Percentiles rank a stretch among this genome's conserved stretches.
Evolutionary conservation across 2,797 vertebrate genomes (phyloP).

Genomic region (Pipistrellus pipistrellus): DNA sequence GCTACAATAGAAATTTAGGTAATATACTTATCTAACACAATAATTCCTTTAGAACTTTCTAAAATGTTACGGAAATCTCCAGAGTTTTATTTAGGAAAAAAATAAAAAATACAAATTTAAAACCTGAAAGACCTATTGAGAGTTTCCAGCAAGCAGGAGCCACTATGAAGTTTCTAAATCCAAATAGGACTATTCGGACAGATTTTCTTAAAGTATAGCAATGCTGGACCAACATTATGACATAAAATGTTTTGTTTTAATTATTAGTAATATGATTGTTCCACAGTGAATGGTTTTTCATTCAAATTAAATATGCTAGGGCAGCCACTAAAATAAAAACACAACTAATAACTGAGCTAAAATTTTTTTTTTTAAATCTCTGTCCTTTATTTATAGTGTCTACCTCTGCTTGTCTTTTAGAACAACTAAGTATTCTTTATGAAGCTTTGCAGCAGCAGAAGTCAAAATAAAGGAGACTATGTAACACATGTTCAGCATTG

Average conservation of each 20-base stretch:
- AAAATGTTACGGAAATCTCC: conserved; percentile 28
- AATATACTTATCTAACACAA: not conserved
- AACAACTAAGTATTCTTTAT: not conserved
- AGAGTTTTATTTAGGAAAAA: not conserved
- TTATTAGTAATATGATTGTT: not conserved
- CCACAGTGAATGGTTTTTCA: conserved; percentile 41
- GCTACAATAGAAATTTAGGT: conserved; percentile 9
- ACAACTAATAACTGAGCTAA: not conserved
- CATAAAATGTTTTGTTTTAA: conserved; percentile 50
- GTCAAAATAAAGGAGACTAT: not conserved
- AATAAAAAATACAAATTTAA: conserved; percentile 1
- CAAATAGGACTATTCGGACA: not conserved
- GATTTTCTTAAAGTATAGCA: not conserved
- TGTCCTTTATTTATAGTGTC: conserved; percentile 5
- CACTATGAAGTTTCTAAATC: conserved; percentile 39
- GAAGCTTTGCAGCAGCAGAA: not conserved
- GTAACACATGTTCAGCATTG: not conserved
- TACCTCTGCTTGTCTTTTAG: not conserved
- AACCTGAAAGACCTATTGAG: not conserved
- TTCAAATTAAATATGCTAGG: conserved; percentile 45
- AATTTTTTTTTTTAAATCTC: not conserved
- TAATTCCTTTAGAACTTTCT: conserved; percentile 16
- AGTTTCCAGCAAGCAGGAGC: conserved; percentile 2
- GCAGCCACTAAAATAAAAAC: conserved; percentile 52
- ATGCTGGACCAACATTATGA: conserved; percentile 17